Evolutionary conservation across 2,888 invertebrate species (phyloP).

Genomic region (Drosophila eohydei): DNA sequence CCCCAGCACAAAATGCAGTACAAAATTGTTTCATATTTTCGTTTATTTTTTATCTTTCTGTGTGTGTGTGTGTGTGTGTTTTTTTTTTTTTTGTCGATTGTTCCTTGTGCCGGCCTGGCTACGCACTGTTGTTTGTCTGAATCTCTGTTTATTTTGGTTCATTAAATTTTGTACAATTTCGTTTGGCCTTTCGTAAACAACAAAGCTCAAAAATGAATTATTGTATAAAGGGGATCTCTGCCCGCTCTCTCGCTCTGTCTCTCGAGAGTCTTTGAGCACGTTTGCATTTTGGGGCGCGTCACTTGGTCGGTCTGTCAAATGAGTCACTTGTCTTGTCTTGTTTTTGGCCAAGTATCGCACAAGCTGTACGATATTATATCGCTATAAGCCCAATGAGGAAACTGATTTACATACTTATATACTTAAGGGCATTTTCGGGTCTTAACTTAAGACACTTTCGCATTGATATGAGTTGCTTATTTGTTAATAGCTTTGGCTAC

Average conservation of each 20-base stretch:
- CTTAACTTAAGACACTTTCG: slow-evolving; percentile 20
- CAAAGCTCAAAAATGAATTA: slow-evolving; percentile 61
- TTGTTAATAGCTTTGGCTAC: slow-evolving; percentile 4
- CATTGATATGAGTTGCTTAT: slow-evolving; percentile 7
- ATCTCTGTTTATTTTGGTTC: slow-evolving; percentile 65
- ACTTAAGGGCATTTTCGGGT: slow-evolving; percentile 5
- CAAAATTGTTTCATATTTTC: slow-evolving; percentile 41
- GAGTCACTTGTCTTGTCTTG: slow-evolving; percentile 55
- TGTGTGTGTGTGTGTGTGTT: too few relatives aligned
- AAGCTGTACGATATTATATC: slow-evolving; percentile 35
- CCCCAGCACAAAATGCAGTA: slow-evolving; percentile 42
- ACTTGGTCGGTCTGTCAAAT: slow-evolving; percentile 32
- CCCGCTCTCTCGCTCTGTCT: slow-evolving; percentile 3
- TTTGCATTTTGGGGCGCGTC: slow-evolving; percentile 42
- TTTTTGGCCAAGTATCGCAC: slow-evolving; percentile 31
- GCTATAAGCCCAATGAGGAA: slow-evolving; percentile 27
- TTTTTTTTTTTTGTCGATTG: not conserved
- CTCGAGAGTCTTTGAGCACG: slow-evolving; percentile 33
- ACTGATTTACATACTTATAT: slow-evolving; percentile 1
- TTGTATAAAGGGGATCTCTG: slow-evolving; percentile 42
- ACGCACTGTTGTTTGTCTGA: slow-evolving; percentile 31
- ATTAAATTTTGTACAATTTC: slow-evolving; percentile 46
- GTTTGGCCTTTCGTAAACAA: slow-evolving; percentile 62
- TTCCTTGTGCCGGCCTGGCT: slow-evolving; percentile 43
- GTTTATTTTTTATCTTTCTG: slow-evolving; percentile 18